Conservation (phyloP, 2,113 vertebrate species). For the Pardalotus punctatus region DNA sequence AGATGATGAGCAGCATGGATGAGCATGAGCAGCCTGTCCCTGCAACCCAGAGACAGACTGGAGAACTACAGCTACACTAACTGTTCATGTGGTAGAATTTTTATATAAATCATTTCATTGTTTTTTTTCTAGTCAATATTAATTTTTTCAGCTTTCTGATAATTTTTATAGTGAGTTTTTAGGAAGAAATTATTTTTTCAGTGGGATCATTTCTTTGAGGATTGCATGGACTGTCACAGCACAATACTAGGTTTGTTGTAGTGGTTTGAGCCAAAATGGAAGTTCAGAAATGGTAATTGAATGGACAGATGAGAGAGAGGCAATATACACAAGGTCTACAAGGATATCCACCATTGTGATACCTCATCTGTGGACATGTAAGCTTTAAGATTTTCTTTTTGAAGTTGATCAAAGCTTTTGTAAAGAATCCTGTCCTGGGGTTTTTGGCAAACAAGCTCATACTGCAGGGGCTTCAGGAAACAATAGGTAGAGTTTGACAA, state of each 20-base stretch:
- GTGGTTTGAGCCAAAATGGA: neutral
- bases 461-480: neutral
- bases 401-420: neutral
- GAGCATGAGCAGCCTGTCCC: neutral
- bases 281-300: neutral
- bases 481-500: neutral
- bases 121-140: neutral
- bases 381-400: neutral
- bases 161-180: neutral
- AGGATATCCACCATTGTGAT: neutral
- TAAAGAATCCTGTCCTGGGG: neutral
- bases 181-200: neutral
- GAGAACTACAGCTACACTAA: neutral
- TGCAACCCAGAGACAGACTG: neutral
- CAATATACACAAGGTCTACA: neutral
- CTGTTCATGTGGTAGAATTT: neutral
- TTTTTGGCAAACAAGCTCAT: neutral
- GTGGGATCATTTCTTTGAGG: neutral
- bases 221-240: neutral
- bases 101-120: neutral
- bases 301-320: neutral
- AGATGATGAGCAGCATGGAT: neutral
- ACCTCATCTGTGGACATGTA: neutral
- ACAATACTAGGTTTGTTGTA: neutral
- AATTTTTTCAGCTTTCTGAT: neutral